Conservation (phyloP, 2,113 vertebrate species). For the Plecturocebus donacophilus region DNA sequence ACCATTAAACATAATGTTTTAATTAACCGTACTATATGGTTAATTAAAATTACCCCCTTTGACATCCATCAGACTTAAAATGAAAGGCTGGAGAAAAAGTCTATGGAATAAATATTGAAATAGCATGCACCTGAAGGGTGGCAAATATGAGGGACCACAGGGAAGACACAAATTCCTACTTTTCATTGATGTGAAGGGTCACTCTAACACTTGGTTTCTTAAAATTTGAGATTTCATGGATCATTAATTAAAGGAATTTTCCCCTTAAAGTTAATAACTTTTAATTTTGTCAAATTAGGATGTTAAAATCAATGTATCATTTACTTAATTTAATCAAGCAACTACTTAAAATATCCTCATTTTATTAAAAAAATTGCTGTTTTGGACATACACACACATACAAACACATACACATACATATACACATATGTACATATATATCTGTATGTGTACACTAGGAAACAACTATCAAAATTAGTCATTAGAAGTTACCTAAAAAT, state of each 20-base stretch:
- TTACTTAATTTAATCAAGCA: neutral
- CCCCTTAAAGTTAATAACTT: neutral
- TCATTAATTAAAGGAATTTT: neutral
- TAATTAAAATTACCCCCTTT: neutral
- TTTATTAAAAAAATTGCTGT: neutral
- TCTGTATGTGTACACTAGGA: neutral
- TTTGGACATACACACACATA: neutral
- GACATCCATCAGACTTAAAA: neutral
- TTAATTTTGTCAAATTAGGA: neutral
- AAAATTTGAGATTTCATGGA: neutral
- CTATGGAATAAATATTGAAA: neutral
- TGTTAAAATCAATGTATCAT: neutral
- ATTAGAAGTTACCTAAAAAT: neutral
- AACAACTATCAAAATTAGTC: neutral
- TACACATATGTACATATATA: neutral
- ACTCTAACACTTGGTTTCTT: neutral
- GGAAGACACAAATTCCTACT: fast-evolving
- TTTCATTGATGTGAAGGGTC: neutral
- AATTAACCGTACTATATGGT: too few species aligned
- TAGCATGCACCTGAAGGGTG: neutral
- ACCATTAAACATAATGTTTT: neutral
- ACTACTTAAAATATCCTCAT: neutral
- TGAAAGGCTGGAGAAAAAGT: neutral
- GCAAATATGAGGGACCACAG: neutral
- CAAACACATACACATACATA: fast-evolving